A percentile compares a stretch with the other conserved stretches of the same genome.
These are phyloP conservation scores for Palythoa grandis DNA, from an alignment of 92 coral and sea anemone species.

Conservation along the genomic window DNA sequence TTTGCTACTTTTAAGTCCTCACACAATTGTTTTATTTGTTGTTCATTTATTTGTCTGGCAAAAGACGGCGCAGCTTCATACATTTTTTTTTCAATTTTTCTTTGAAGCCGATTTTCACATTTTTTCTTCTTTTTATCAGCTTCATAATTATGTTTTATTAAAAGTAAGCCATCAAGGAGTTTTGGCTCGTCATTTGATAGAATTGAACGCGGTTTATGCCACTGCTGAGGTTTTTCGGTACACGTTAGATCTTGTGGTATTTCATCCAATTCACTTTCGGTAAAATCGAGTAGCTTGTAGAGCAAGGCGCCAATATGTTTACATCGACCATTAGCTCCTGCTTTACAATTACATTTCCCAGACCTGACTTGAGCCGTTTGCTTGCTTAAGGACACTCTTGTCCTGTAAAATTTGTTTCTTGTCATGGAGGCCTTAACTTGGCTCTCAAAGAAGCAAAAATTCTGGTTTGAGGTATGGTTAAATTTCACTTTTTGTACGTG, in stretches of 20 bases:
- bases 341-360: slow-evolving; percentile 48
- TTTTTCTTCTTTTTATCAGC: slow-evolving; percentile 45
- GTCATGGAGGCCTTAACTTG: slow-evolving; percentile 60
- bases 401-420: slow-evolving; percentile 51
- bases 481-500: slow-evolving; percentile 52
- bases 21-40: slow-evolving; percentile 32
- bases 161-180: slow-evolving; percentile 34
- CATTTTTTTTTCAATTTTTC: slow-evolving; percentile 37
- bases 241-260: slow-evolving; percentile 43
- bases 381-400: slow-evolving; percentile 36
- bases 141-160: slow-evolving; percentile 58
- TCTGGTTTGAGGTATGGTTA: slow-evolving; percentile 28
- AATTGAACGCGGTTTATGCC: slow-evolving; percentile 56
- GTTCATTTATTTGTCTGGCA: slow-evolving; percentile 50
- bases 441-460: slow-evolving; percentile 47
- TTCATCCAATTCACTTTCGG: slow-evolving; percentile 46
- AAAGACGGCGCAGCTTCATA: slow-evolving; percentile 50
- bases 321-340: slow-evolving; percentile 49
- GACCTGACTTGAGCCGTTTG: slow-evolving; percentile 32
- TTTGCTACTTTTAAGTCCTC: slow-evolving; percentile 22
- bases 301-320: slow-evolving; percentile 57
- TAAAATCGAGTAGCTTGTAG: slow-evolving; percentile 45
- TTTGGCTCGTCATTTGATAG: not conserved
- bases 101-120: slow-evolving; percentile 29
- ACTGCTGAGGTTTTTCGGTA: slow-evolving; percentile 54